These are phyloP conservation scores for Perca schrenkii DNA, from an alignment of 2,113 vertebrate genomes.

Conservation along the genomic window DNA sequence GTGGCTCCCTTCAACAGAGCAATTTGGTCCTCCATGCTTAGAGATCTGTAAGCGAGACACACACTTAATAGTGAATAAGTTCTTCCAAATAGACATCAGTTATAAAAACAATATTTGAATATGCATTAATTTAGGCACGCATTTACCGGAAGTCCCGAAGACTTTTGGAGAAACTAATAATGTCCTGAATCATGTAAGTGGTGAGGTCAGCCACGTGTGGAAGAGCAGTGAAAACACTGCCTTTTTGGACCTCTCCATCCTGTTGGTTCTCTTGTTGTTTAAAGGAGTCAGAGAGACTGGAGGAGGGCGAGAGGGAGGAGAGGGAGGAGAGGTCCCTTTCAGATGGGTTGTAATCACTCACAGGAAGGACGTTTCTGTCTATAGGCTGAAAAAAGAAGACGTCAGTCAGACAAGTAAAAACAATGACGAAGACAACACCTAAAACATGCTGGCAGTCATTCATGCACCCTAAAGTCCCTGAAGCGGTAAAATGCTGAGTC, in stretches of 20 bases:
- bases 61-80: background rate
- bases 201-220: constrained; percentile 60
- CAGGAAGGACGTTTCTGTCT: constrained; percentile 53
- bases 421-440: background rate
- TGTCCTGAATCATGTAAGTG: constrained; percentile 70
- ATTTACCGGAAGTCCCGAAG: constrained; percentile 61
- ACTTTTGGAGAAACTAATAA: constrained; percentile 69
- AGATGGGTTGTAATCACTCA: constrained; percentile 1
- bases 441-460: background rate
- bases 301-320: constrained; percentile 1
- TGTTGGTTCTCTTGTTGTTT: constrained; percentile 9
- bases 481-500: constrained; percentile 61
- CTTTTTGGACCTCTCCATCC: background rate
- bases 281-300: background rate
- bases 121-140: background rate
- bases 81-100: background rate
- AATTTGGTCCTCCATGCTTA: constrained; percentile 66
- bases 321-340: background rate
- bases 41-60: constrained; percentile 45
- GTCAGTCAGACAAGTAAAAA: background rate
- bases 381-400: constrained; percentile 50
- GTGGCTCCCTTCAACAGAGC: constrained; percentile 62
- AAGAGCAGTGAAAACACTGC: constrained; percentile 53
- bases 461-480: constrained; percentile 62
- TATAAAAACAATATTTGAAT: background rate